phyloP scores from a whole-genome alignment of 2,888 invertebrate species.

The Drosophila aldrichi region DNA sequence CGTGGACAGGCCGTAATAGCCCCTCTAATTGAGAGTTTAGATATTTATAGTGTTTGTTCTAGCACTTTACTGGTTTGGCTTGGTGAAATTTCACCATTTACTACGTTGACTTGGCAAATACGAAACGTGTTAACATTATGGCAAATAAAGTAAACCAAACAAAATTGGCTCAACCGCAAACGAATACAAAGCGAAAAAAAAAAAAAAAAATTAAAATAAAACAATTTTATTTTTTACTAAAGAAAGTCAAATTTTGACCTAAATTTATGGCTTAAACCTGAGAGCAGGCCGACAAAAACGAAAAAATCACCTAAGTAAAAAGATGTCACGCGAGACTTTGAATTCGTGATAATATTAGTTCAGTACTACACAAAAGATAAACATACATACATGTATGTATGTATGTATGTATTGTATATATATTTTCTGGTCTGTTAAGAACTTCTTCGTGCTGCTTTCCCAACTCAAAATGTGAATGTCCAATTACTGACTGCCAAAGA shows the following conservation, averaged over 20 bases:
- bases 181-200: conserved; percentile 30
- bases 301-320: neutral
- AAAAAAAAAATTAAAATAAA: conserved; percentile 9
- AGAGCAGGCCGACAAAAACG: conserved; percentile 17
- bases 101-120: conserved; percentile 37
- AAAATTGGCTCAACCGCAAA: conserved; percentile 31
- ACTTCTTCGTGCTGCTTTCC: neutral
- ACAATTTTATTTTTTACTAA: conserved; percentile 38
- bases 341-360: neutral
- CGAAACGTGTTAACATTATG: conserved; percentile 57
- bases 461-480: neutral
- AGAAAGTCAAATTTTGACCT: conserved; percentile 70
- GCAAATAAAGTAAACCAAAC: conserved; percentile 58
- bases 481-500: conserved; percentile 4
- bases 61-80: conserved; percentile 34
- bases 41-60: conserved; percentile 50
- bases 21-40: conserved; percentile 37
- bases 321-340: neutral
- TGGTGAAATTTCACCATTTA: conserved; percentile 57
- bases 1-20: conserved; percentile 48
- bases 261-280: conserved; percentile 46
- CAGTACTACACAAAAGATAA: neutral
- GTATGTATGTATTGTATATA: neutral
- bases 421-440: neutral
- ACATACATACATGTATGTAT: neutral